These are phyloP conservation scores for Trachelus stipa DNA, from an alignment of 2,888 invertebrate genomes.

Conservation along the genomic window DNA sequence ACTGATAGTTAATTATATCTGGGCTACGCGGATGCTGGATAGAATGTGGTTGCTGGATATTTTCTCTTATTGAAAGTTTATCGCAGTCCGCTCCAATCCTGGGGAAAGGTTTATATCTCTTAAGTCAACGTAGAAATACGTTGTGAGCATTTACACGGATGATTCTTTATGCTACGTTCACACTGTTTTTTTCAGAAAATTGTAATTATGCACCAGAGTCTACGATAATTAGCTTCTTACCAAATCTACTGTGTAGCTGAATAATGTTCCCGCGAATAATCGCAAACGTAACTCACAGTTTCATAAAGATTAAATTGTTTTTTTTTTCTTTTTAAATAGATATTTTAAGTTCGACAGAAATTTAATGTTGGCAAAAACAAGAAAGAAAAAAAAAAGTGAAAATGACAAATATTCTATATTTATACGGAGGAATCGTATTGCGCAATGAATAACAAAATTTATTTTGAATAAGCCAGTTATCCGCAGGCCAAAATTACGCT, in stretches of 20 bases:
- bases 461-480: not conserved
- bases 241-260: not conserved
- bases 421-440: not conserved
- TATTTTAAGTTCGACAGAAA: not conserved
- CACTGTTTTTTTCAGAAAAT: not conserved
- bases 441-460: not conserved
- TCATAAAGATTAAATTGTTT: not conserved
- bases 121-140: not conserved
- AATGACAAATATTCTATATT: not conserved
- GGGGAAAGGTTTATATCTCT: not conserved
- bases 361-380: not conserved
- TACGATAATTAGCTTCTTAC: not conserved
- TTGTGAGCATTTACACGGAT: not conserved
- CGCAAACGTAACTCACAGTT: not conserved
- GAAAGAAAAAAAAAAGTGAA: not conserved
- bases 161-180: not conserved
- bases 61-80: slow-evolving; percentile 15
- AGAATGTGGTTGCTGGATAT: slow-evolving; percentile 24
- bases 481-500: not conserved
- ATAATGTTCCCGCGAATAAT: not conserved
- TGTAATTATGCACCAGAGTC: not conserved
- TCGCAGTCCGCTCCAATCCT: not conserved
- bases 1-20: slow-evolving; percentile 1
- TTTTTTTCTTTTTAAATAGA: not conserved
- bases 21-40: slow-evolving; percentile 15